Percentiles rank a stretch among this genome's conserved stretches.
These are phyloP conservation scores for Leucopternis melanops DNA, from an alignment of 2,113 vertebrate genomes.

Conservation along the genomic window DNA sequence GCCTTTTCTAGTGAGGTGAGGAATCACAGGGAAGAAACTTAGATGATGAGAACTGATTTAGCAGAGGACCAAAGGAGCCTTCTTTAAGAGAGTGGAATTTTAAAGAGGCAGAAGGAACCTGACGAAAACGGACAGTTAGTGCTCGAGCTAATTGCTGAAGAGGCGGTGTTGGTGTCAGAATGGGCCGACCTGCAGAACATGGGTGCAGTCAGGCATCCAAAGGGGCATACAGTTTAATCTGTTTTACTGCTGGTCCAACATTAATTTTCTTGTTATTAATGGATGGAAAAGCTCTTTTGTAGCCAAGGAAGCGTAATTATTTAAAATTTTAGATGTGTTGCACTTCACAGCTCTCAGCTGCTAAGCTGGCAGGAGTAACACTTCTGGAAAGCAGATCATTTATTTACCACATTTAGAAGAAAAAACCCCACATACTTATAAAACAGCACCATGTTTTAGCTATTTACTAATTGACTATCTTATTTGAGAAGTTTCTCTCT, in stretches of 20 bases:
- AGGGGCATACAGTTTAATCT: no score
- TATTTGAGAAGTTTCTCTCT: neutral
- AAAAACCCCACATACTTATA: neutral
- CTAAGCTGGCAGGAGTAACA: slow-evolving; percentile 46
- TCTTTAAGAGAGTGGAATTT: neutral
- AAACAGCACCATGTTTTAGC: neutral
- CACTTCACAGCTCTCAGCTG: slow-evolving; percentile 67
- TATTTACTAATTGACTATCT: neutral
- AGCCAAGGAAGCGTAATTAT: slow-evolving; percentile 74
- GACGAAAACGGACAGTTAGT: neutral
- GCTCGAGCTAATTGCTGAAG: neutral
- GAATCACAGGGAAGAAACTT: neutral
- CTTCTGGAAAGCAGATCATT: slow-evolving; percentile 60
- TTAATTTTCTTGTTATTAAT: slow-evolving; percentile 83
- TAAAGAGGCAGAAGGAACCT: neutral
- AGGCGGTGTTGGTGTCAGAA: neutral
- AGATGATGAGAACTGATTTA: neutral
- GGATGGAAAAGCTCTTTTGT: slow-evolving; percentile 76
- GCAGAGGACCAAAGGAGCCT: neutral
- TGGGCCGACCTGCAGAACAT: neutral
- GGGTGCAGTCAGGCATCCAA: no score
- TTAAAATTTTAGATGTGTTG: slow-evolving; percentile 73
- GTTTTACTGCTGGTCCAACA: no score
- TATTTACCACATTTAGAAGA: slow-evolving; percentile 53
- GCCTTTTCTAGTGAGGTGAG: neutral